Conservation (phyloP, 2,113 vertebrate species). For the Crypturellus undulatus region DNA sequence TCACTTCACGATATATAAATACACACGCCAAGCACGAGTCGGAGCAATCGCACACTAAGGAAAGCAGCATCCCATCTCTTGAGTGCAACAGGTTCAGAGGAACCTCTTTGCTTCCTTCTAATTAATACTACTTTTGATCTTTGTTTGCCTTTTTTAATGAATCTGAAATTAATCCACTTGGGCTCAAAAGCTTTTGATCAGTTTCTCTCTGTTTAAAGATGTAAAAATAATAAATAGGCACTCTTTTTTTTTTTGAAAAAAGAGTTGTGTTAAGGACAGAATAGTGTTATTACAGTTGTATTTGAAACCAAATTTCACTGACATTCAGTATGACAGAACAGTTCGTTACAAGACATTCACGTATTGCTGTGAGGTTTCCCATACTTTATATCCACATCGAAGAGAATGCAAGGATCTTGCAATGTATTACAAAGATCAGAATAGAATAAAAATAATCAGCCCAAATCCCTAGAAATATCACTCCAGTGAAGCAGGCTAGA, state of each 20-base stretch:
- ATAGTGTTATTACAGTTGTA: not conserved
- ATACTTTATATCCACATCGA: not conserved
- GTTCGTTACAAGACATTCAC: not conserved
- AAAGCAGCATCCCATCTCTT: not conserved
- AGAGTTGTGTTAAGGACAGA: not conserved
- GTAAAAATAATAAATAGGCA: not conserved
- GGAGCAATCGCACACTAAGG: not conserved
- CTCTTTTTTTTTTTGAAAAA: not conserved
- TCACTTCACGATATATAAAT: not conserved
- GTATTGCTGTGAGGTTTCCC: not conserved
- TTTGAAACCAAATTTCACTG: not conserved
- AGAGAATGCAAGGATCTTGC: not conserved
- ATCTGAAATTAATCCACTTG: not conserved
- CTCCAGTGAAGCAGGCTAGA: not conserved
- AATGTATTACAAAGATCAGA: not conserved
- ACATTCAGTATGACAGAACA: not conserved
- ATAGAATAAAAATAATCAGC: not conserved
- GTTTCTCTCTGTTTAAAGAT: not conserved
- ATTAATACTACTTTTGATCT: not conserved
- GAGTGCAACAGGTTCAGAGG: too few species aligned
- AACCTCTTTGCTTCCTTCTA: not conserved
- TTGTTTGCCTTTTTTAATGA: not conserved
- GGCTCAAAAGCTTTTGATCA: not conserved
- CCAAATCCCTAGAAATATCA: conserved; percentile 13
- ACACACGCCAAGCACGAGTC: not conserved